Percentiles rank a stretch among this genome's conserved stretches.
Conservation (phyloP, 2,797 vertebrate species). For the Zalophus californianus region DNA sequence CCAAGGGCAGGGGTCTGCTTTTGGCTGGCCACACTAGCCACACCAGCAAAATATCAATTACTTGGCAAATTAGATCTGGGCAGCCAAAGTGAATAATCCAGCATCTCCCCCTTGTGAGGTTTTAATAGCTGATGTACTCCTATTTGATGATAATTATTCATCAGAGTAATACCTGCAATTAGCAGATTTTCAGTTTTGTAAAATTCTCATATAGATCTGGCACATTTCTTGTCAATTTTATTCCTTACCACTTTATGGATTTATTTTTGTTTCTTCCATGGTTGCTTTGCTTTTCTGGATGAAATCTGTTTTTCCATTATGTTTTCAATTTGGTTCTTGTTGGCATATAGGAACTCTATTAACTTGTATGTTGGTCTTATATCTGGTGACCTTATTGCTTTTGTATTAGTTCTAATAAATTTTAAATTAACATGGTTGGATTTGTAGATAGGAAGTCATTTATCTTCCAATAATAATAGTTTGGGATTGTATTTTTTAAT, state of each 20-base stretch:
- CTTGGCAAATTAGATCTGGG: background rate
- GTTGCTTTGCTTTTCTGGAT: conserved; percentile 9
- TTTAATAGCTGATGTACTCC: background rate
- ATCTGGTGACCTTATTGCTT: conserved; percentile 8
- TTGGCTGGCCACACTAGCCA: background rate
- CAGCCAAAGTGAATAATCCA: background rate
- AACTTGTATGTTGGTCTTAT: background rate
- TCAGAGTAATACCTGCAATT: background rate
- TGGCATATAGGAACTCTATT: background rate
- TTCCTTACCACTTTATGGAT: background rate
- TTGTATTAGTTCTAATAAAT: conserved; percentile 45
- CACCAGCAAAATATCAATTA: background rate
- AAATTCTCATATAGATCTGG: background rate
- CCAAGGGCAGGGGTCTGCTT: background rate
- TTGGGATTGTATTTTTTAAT: background rate
- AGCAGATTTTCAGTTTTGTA: conserved; percentile 41
- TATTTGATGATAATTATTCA: conserved; percentile 5
- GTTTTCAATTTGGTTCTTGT: conserved; percentile 48
- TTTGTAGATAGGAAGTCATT: conserved; percentile 26
- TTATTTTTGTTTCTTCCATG: conserved; percentile 38
- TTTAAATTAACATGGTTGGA: conserved; percentile 14
- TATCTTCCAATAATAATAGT: background rate
- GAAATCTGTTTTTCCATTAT: conserved; percentile 27
- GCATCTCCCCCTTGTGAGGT: background rate
- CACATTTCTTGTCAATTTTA: conserved; percentile 15